These are phyloP conservation scores for Thamnaconus septentrionalis DNA, from an alignment of 2,113 vertebrate genomes.

Conservation along the genomic window DNA sequence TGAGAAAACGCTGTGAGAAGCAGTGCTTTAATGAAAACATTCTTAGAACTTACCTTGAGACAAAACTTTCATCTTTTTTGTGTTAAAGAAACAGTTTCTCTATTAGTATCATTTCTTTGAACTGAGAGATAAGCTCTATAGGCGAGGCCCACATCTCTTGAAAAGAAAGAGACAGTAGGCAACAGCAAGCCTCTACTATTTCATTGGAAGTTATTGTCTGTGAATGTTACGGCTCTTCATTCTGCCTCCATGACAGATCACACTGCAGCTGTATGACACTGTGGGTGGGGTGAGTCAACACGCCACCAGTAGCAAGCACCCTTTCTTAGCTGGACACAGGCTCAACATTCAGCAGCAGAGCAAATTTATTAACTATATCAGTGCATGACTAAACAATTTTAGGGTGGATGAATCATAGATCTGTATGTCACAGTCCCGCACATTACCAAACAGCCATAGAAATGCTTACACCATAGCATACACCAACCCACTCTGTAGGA, in stretches of 20 bases:
- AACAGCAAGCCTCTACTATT: too few relatives aligned
- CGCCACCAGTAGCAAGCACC: background rate
- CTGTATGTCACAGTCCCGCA: too few relatives aligned
- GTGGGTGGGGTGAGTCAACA: conserved; percentile 22
- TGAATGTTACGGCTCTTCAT: conserved; percentile 5
- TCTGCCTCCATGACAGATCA: background rate
- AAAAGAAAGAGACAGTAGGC: too few relatives aligned
- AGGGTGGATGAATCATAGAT: background rate
- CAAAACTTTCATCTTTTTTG: background rate
- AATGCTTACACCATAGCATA: too few relatives aligned
- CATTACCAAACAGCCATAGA: too few relatives aligned
- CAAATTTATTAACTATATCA: background rate
- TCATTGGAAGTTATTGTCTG: background rate
- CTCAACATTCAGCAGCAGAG: too few relatives aligned
- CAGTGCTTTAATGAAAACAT: too few relatives aligned
- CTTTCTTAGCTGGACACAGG: too few relatives aligned
- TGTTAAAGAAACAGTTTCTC: background rate
- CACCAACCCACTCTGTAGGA: too few relatives aligned
- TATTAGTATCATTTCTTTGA: background rate
- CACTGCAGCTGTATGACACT: conserved; percentile 7
- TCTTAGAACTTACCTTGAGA: background rate
- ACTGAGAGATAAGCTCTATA: too few relatives aligned
- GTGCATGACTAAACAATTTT: background rate
- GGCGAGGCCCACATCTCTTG: too few relatives aligned
- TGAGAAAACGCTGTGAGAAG: too few relatives aligned